phyloP scores from a whole-genome alignment of 2,797 vertebrate genomes.

The Vipera latastei region DNA sequence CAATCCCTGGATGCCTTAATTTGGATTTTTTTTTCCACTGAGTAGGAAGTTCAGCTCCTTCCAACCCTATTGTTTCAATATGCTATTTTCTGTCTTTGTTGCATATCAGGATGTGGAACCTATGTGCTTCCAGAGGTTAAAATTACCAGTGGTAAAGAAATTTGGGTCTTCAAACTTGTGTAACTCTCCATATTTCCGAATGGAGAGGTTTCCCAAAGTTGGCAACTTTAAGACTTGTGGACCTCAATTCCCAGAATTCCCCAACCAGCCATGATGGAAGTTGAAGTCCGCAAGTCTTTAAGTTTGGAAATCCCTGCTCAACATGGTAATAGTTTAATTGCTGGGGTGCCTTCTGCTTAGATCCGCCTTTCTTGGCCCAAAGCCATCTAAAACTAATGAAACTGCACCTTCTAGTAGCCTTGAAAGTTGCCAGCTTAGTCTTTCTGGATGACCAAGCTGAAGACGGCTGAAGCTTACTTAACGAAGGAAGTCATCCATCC shows the following conservation, averaged over 20 bases:
- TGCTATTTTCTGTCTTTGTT: neutral
- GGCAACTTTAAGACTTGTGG: too few relatives aligned
- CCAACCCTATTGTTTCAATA: neutral
- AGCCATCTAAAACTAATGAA: neutral
- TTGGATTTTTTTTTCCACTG: neutral
- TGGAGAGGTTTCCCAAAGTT: neutral
- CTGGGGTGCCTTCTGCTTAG: neutral
- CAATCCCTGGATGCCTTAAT: neutral
- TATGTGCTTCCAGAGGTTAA: neutral
- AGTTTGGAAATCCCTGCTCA: neutral
- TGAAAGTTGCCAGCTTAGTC: neutral
- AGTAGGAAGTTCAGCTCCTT: neutral
- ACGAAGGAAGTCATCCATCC: neutral
- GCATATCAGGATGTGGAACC: neutral
- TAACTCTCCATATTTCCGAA: neutral
- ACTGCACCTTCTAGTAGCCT: neutral
- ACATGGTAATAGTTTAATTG: neutral
- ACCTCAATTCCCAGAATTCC: too few relatives aligned
- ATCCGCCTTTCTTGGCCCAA: neutral
- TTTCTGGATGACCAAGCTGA: neutral
- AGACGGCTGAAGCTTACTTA: neutral
- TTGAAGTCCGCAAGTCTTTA: neutral
- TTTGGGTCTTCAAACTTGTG: neutral
- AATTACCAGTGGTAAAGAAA: neutral
- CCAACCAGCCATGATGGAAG: too few relatives aligned